Evolutionary conservation across 2,888 invertebrate species (phyloP).

Genomic region (Trichopoda pennipes): DNA sequence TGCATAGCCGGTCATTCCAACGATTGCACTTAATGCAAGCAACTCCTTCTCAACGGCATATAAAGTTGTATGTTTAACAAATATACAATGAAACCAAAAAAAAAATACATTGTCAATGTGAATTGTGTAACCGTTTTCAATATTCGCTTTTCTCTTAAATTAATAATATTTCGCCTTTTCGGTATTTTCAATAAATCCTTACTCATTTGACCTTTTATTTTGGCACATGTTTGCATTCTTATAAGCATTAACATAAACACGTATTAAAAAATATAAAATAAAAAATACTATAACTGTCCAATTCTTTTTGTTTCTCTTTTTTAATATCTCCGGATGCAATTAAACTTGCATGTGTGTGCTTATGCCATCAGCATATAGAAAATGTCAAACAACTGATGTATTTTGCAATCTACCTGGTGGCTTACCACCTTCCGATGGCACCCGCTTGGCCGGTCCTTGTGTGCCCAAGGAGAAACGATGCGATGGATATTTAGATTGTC

Average conservation of each 20-base stretch:
- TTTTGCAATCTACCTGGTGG: slow-evolving; percentile 89
- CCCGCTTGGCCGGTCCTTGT: slow-evolving; percentile 87
- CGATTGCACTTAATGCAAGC: slow-evolving; percentile 25
- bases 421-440: slow-evolving; percentile 81
- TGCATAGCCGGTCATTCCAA: slow-evolving; percentile 41
- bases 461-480: slow-evolving; percentile 94
- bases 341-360: slow-evolving; percentile 1
- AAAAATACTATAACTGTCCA: no score
- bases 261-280: not conserved
- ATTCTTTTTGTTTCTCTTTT: not conserved
- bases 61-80: no score
- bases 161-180: not conserved
- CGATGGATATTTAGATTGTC: slow-evolving; percentile 94
- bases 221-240: slow-evolving; percentile 21
- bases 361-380: slow-evolving; percentile 87
- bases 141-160: slow-evolving; percentile 35
- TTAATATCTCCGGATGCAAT: not conserved
- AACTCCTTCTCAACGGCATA: slow-evolving; percentile 43
- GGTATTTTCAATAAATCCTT: slow-evolving; percentile 39
- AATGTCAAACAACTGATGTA: slow-evolving; percentile 93
- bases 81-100: slow-evolving; percentile 32
- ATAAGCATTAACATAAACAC: not conserved
- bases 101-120: slow-evolving; percentile 50
- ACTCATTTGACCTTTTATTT: slow-evolving; percentile 38
- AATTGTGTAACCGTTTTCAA: slow-evolving; percentile 56